These are phyloP conservation scores for Drosophila nr. fundita DNA, from an alignment of 2,888 invertebrate genomes.

Conservation along the genomic window DNA sequence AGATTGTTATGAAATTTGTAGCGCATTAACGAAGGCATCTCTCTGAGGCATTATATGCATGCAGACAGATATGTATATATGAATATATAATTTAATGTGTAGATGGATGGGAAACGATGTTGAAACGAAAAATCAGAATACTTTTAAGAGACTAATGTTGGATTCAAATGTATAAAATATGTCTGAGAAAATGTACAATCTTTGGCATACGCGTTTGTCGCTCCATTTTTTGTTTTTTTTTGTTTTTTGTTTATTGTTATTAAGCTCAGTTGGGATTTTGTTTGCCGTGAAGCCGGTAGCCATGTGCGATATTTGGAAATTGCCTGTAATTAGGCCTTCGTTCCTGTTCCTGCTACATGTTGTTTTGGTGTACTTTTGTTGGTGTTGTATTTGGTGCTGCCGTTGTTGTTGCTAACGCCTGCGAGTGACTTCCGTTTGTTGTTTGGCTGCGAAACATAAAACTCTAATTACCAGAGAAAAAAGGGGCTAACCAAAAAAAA, in stretches of 20 bases:
- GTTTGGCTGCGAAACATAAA: slow-evolving; percentile 70
- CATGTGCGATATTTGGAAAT: slow-evolving; percentile 77
- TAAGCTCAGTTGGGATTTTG: slow-evolving; percentile 41
- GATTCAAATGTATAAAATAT: background rate
- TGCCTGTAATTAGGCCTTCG: slow-evolving; percentile 75
- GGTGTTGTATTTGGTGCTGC: slow-evolving; percentile 1
- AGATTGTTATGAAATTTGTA: background rate
- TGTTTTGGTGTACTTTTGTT: background rate
- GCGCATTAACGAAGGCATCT: too few species aligned
- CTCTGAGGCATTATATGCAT: background rate
- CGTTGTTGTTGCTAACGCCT: slow-evolving; percentile 44
- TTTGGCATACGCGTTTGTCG: background rate
- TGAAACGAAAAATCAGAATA: background rate
- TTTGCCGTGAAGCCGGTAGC: slow-evolving; percentile 26
- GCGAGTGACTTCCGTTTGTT: slow-evolving; percentile 67
- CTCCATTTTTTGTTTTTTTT: slow-evolving; percentile 3
- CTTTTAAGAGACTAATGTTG: background rate
- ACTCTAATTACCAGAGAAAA: slow-evolving; percentile 75
- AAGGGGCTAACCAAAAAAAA: slow-evolving; percentile 46
- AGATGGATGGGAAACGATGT: background rate
- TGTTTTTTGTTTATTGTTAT: slow-evolving; percentile 31
- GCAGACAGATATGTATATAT: background rate
- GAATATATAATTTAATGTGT: background rate
- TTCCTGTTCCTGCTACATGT: slow-evolving; percentile 35
- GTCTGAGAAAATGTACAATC: background rate